Evolutionary conservation across 1,140 invertebrate species (phyloP).

Genomic region (Tetramorium alpestre): DNA sequence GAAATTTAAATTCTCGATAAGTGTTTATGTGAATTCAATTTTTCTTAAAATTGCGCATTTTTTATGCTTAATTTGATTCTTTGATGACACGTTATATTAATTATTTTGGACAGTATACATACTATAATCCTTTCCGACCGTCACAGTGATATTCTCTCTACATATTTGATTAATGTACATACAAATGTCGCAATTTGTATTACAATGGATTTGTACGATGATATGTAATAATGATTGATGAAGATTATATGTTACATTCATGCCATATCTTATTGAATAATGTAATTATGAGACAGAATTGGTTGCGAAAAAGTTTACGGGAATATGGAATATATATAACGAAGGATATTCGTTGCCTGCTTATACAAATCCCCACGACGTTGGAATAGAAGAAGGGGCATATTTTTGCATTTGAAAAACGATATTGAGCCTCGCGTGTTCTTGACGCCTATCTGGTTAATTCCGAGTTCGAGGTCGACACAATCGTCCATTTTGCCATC

Average conservation of each 20-base stretch:
- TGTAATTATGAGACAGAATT: neutral
- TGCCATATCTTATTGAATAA: neutral
- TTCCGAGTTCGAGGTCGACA: neutral
- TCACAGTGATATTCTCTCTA: neutral
- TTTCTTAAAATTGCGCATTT: neutral
- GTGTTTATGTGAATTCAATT: neutral
- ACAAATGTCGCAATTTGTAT: neutral
- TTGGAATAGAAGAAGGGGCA: neutral
- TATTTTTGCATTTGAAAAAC: neutral
- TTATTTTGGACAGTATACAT: neutral
- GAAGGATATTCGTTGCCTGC: neutral
- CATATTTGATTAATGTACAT: conserved; percentile 5
- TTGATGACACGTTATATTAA: neutral
- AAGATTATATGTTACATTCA: neutral
- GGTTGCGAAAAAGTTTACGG: neutral
- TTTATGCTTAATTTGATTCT: conserved; percentile 3
- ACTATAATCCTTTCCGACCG: neutral
- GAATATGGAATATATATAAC: neutral
- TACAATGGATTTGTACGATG: neutral
- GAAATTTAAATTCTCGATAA: neutral
- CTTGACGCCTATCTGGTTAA: neutral
- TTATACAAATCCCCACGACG: too few relatives aligned
- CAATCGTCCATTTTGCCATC: neutral
- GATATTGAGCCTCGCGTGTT: neutral
- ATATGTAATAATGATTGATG: conserved; percentile 5